Evolutionary conservation across 2,888 invertebrate species (phyloP).

Genomic region (Theretra japonica): DNA sequence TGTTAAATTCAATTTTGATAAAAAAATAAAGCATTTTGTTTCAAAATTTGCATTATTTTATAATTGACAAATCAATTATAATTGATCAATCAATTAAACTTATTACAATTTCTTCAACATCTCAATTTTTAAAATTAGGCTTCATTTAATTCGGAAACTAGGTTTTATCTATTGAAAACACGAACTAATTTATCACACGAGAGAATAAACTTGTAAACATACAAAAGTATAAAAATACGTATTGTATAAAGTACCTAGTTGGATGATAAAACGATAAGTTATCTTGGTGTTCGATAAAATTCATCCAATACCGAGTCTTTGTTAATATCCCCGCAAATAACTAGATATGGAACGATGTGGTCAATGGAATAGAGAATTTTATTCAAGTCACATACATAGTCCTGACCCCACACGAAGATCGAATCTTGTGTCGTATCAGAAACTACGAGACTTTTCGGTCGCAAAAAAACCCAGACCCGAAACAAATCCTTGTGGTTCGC

Average conservation of each 20-base stretch:
- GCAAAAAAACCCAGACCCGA: too few relatives aligned
- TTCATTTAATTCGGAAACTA: neutral
- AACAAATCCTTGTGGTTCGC: too few relatives aligned
- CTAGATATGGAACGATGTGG: too few relatives aligned
- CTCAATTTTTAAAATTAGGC: neutral
- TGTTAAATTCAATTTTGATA: neutral
- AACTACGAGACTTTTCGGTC: too few relatives aligned
- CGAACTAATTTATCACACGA: neutral
- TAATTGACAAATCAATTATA: too few relatives aligned
- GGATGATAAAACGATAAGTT: conserved; percentile 48
- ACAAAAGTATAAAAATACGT: conserved; percentile 4
- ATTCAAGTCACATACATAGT: too few relatives aligned
- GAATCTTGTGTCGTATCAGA: too few relatives aligned
- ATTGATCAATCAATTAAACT: too few relatives aligned
- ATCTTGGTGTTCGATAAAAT: conserved; percentile 37
- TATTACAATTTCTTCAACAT: neutral
- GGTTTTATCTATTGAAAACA: neutral
- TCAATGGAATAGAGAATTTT: too few relatives aligned
- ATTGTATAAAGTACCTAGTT: conserved; percentile 17
- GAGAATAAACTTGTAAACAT: neutral
- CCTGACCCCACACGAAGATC: too few relatives aligned
- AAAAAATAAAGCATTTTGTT: too few relatives aligned
- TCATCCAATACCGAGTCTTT: conserved; percentile 32
- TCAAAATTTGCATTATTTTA: too few relatives aligned
- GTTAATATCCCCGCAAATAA: neutral